Conservation (phyloP, 2,113 vertebrate species). For the Columbina picui region DNA sequence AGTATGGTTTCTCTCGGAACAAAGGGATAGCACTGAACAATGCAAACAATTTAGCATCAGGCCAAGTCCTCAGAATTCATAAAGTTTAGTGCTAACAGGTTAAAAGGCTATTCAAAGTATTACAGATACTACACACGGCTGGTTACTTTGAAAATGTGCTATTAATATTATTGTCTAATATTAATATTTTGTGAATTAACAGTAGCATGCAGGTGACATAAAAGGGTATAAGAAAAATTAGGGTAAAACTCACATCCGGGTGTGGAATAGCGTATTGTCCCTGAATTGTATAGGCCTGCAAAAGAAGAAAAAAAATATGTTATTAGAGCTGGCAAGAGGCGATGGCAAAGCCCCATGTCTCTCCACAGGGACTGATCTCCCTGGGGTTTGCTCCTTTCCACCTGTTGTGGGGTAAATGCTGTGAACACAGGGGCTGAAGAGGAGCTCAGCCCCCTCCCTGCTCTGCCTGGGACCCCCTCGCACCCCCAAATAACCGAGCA, state of each 20-base stretch:
- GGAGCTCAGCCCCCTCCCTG: neutral
- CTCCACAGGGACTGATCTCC: neutral
- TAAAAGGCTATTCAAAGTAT: constrained; percentile 66
- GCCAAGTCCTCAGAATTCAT: constrained; percentile 80
- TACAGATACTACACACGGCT: constrained; percentile 43
- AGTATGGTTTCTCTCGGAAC: neutral
- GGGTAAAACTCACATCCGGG: constrained; percentile 91
- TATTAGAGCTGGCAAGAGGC: neutral
- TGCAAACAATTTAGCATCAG: constrained; percentile 72
- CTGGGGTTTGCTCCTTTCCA: neutral
- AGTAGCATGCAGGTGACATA: constrained; percentile 80
- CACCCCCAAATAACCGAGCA: too few species aligned
- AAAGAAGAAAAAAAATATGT: constrained; percentile 16
- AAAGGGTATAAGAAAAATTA: constrained; percentile 52
- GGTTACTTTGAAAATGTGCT: constrained; percentile 53
- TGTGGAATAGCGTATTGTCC: constrained; percentile 98
- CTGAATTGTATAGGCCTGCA: constrained; percentile 98
- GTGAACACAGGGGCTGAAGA: neutral
- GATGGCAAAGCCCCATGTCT: neutral
- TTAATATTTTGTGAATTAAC: constrained; percentile 83
- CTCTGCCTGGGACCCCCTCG: neutral
- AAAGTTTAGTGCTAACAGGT: constrained; percentile 69
- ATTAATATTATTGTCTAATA: constrained; percentile 96
- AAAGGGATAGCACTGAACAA: constrained; percentile 63
- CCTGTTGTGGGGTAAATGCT: neutral